Conservation (phyloP, 2,888 invertebrate species). For the Baronia brevicornis region DNA sequence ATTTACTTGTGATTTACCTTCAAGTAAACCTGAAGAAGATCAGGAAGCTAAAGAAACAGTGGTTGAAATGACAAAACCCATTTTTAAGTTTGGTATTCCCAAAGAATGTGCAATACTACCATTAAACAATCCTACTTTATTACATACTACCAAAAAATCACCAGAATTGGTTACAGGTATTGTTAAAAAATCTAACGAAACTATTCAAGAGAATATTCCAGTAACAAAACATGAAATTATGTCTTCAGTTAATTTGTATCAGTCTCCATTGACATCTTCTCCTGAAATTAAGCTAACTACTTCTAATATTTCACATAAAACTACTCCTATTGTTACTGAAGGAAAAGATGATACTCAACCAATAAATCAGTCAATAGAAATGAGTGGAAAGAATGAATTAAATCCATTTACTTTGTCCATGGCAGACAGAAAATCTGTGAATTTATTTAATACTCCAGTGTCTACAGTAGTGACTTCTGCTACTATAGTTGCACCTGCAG, state of each 20-base stretch:
- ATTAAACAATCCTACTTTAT: slow-evolving; percentile 12
- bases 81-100: slow-evolving; percentile 48
- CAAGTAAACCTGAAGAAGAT: slow-evolving; percentile 27
- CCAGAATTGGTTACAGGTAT: not conserved
- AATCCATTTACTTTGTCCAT: slow-evolving; percentile 28
- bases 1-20: slow-evolving; percentile 34
- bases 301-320: too few species aligned
- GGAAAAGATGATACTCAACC: slow-evolving; percentile 2
- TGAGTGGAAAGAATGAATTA: slow-evolving; percentile 18
- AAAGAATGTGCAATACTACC: slow-evolving; percentile 21
- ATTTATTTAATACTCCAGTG: slow-evolving; percentile 27
- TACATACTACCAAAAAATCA: slow-evolving; percentile 13
- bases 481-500: slow-evolving; percentile 20
- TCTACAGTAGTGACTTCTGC: slow-evolving; percentile 18
- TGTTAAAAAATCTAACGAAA: too few species aligned
- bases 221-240: too few species aligned
- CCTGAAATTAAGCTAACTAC: slow-evolving; percentile 15
- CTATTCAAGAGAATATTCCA: too few species aligned
- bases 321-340: not conserved
- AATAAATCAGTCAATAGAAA: slow-evolving; percentile 12
- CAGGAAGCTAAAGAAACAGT: slow-evolving; percentile 19
- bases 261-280: too few species aligned
- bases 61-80: slow-evolving; percentile 29
- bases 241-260: too few species aligned
- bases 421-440: slow-evolving; percentile 18